Evolutionary conservation across 2,797 vertebrate genomes (phyloP).

Genomic region (Chelidonichthys spinosus): DNA sequence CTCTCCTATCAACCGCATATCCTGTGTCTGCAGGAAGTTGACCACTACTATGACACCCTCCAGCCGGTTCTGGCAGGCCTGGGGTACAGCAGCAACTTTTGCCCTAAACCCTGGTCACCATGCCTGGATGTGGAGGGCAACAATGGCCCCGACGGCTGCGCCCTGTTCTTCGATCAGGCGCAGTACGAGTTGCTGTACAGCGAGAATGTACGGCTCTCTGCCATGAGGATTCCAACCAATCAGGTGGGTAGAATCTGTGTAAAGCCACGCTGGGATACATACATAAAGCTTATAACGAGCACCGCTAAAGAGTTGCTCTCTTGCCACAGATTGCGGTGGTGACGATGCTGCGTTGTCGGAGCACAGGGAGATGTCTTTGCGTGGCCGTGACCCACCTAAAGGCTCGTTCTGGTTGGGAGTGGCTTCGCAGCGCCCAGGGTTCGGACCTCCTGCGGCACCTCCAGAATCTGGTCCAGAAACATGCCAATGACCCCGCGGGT

Average conservation of each 20-base stretch:
- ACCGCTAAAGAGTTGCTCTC: constrained; percentile 2
- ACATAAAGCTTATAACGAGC: neutral
- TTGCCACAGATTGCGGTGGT: constrained; percentile 89
- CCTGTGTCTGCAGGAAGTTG: constrained; percentile 96
- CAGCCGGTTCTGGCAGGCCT: constrained; percentile 91
- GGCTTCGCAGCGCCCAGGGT: constrained; percentile 92
- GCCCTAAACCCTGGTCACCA: constrained; percentile 94
- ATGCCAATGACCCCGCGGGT: neutral
- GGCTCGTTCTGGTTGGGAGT: constrained; percentile 95
- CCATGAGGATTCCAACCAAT: constrained; percentile 94
- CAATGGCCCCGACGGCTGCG: constrained; percentile 96
- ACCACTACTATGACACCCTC: constrained; percentile 97
- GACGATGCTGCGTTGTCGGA: constrained; percentile 87
- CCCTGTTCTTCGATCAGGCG: constrained; percentile 90
- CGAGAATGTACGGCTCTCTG: constrained; percentile 87
- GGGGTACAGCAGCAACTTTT: constrained; percentile 92
- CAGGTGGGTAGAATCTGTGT: constrained; percentile 76
- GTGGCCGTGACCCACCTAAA: constrained; percentile 95
- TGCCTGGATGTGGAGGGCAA: constrained; percentile 93
- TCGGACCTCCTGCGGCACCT: constrained; percentile 92
- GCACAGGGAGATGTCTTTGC: constrained; percentile 84
- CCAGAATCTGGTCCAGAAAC: constrained; percentile 80
- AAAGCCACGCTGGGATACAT: neutral
- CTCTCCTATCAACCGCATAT: constrained; percentile 92
- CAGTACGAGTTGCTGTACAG: constrained; percentile 88